Evolutionary conservation across 2,113 vertebrate genomes (phyloP), one percentile per base, ranked within the genome.

Genomic region (Polypterus bichir): DNA sequence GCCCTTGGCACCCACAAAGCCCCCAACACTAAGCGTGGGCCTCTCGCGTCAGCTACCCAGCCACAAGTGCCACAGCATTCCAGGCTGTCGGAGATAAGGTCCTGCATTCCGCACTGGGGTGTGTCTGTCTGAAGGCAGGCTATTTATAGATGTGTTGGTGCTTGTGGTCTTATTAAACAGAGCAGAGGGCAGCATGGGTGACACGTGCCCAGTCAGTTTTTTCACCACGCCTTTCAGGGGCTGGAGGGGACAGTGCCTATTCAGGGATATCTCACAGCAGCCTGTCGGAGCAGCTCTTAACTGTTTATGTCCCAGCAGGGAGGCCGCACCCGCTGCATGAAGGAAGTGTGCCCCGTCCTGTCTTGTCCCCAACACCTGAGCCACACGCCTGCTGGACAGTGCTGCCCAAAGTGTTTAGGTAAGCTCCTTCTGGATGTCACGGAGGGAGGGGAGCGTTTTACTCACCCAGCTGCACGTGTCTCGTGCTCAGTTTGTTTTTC

Each of bases 291-390:
- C 27, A 27, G 27, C 27, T 27, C 27, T 27, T 27, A 27, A 27
- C 27, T 27, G 44, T 47, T 66, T 78, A 0, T 87, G 72, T 86
- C 72, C 69, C 75, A 77, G 59, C 72, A 98, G 96, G 93, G 84
- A 78, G 91, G 92, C 54, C 83, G 84, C 68, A 96, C 91, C 49
- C 89, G 91, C 58, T 99, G 96, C 66, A 72, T 85, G 77, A 88
- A 71, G 78, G 89, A 97, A 82, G 88, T 88, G 73, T 99, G 95
- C 71, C 93, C 96, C 47, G 89, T 97, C 69, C 93, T 99, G 0
- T 99, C 96, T 11, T 98, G 96, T 76, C 96, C 95, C 11, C 80
- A 89, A 72, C 89, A 94, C 66, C 92, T 99, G 71, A 94, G 86
- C 75, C 96, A 95, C 64, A 86, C 82, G 47, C 89, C 77, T 11